Percentiles rank a stretch among this genome's conserved stretches.
Conservation (phyloP, 92 coral and sea anemone genomes). For the Paramuricea clavata region DNA sequence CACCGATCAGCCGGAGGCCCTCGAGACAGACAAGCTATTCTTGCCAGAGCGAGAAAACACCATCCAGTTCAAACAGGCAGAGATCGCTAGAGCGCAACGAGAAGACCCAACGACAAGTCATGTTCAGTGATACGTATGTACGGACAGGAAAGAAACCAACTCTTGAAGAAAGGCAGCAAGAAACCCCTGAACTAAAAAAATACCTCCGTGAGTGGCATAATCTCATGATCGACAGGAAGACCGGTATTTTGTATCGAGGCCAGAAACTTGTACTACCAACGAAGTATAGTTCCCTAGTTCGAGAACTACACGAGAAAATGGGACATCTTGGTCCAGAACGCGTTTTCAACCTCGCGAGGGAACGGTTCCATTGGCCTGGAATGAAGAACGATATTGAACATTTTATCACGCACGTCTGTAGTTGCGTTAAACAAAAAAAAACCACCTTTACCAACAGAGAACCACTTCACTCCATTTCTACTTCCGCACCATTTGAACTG, state of each 20-base stretch:
- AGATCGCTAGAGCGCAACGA: neutral
- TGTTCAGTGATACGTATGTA: neutral
- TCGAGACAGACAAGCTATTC: constrained; percentile 9
- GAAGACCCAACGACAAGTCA: constrained; percentile 3
- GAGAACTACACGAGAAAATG: constrained; percentile 23
- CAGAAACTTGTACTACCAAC: neutral
- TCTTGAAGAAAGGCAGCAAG: neutral
- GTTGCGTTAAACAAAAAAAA: constrained; percentile 30
- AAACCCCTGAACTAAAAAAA: neutral
- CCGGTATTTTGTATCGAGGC: constrained; percentile 1
- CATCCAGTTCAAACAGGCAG: neutral
- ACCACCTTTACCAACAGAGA: neutral
- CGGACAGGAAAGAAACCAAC: neutral
- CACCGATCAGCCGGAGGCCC: constrained; percentile 36
- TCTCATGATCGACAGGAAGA: neutral
- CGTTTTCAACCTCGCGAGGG: constrained; percentile 20
- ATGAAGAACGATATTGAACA: constrained; percentile 39
- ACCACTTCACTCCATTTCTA: neutral
- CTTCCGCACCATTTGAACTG: neutral
- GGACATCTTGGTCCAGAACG: constrained; percentile 34
- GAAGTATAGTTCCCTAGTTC: neutral
- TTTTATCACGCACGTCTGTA: constrained; percentile 20
- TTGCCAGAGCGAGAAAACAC: neutral
- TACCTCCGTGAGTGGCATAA: neutral
- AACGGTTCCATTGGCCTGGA: constrained; percentile 35